Evolutionary conservation across 64 coral and sea anemone genomes (phyloP).

Genomic region (Hydrozoanthus tunicans): DNA sequence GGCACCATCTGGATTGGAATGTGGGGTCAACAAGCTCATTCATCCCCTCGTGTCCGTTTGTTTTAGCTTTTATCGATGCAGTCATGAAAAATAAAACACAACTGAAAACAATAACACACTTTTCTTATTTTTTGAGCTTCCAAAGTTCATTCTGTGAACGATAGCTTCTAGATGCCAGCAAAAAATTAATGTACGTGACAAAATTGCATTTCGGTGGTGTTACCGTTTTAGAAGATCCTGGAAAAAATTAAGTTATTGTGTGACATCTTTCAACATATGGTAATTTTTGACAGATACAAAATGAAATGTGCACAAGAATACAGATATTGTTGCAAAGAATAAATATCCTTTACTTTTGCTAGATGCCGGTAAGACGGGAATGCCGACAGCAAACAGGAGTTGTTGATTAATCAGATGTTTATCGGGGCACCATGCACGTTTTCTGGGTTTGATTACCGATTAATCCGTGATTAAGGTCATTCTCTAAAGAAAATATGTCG

Average conservation of each 20-base stretch:
- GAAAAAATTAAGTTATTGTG: neutral
- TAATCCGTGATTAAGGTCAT: conserved; percentile 9
- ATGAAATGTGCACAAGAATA: neutral
- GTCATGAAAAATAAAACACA: neutral
- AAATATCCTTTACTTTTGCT: neutral
- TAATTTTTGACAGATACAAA: conserved; percentile 17
- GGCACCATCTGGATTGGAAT: conserved; percentile 29
- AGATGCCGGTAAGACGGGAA: neutral
- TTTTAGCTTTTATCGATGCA: neutral
- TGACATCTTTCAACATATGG: conserved; percentile 7
- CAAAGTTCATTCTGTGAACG: neutral
- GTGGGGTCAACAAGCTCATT: conserved; percentile 20
- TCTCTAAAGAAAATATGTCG: neutral
- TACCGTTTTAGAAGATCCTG: neutral
- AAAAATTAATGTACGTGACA: neutral
- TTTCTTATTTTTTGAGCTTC: neutral
- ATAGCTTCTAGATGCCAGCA: neutral
- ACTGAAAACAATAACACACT: neutral
- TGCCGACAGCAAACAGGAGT: neutral
- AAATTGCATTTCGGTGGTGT: neutral
- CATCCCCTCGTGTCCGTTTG: neutral
- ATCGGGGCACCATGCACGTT: neutral
- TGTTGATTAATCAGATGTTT: neutral
- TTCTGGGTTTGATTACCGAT: conserved; percentile 6
- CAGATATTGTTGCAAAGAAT: neutral